Base-by-base conservation (phyloP, 2,888 invertebrate species). In the Onchidella celtica region DNA sequence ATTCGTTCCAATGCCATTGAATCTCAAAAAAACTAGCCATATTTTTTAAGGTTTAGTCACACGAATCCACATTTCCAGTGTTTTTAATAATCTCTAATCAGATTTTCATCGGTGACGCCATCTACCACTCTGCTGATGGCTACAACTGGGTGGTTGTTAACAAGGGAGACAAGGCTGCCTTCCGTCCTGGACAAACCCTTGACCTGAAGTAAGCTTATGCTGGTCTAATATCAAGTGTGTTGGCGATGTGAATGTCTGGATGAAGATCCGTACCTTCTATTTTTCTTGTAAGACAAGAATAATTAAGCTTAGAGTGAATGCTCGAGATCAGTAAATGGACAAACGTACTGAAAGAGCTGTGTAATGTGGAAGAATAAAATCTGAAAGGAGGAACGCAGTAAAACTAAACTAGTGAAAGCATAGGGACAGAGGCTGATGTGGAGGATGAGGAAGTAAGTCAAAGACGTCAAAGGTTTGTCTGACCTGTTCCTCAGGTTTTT, bases 71-170 rank as follows among this genome's bases (percentile, higher is more conserved):
- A n/a, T n/a, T n/a, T n/a, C n/a, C n/a, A n/a, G n/a, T n/a, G n/a
- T n/a, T n/a, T n/a, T n/a, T n/a, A n/a, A n/a, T n/a, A n/a, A n/a
- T n/a, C n/a, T n/a, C n/a, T n/a, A 11, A 11, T 17, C 74, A 83
- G 83, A 40, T 76, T 9, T 63, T 63, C 21, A 59, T 69, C 47
- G 83, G 80, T 1, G 80, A 83, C n/a, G 47, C 75, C 14, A 47
- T 70, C 34, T 63, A 27, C 14, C 75, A 75, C 47, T 80, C 83
- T 14, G 6, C 76, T 17, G 83, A 80, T 70, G 80, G 80, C 4
- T 61, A 65, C 24, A 72, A 38, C 21, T 83, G 83, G 83, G 34
- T 66, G 1, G 57, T 83, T 29, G 77, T 83, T 40, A 81, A 80
- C 65, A 80, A 83, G 36, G 55, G 59, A 55, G 76, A 83, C 36